Base-by-base conservation (phyloP, 2,797 vertebrate species). In the Rhinophrynus dorsalis region DNA sequence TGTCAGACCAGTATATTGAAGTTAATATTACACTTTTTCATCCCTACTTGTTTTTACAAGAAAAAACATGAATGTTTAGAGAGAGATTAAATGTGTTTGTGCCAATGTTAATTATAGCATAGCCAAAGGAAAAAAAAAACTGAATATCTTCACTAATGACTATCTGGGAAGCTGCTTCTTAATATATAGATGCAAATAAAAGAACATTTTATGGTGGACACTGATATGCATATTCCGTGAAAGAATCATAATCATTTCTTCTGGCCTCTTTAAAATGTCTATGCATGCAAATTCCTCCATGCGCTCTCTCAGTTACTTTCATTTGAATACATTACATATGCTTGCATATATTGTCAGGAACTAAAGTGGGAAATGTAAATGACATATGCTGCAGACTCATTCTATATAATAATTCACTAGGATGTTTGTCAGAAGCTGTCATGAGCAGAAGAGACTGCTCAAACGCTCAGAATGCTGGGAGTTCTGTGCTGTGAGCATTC, bases 1-100 rank as follows among this genome's bases (percentile, higher is more conserved):
- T 80, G 74, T 35, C 75, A 73, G 40, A 59, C 29, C 52, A 47
- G 17, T 69, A 24, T 63, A 12, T 40, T 56, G 48, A n/a, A 63
- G 7, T 37, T 65, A 56, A 70, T 15, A 15, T 75, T 78, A 68
- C 77, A 27, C 38, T 33, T 69, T 76, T 70, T 57, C 58, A 18
- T 74, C 45, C 44, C 30, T 33, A 58, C 21, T 15, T 67, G 76
- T 13, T 37, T 62, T 66, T 52, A 72, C 13, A 66, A 52, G 33
- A 78, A 66, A 42, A 42, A 62, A 17, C 9, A 68, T 56, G 11
- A 56, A 29, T 13, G 27, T 68, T 77, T 45, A 77, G 33, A 24
- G 17, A 59, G 48, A 73, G 69, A 74, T 68, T 56, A 72, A 32
- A 77, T 42, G 10, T 51, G 47, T 61, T 37, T 20, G 40, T 44